These are phyloP conservation scores for Crioceris asparagi DNA, from an alignment of 2,888 invertebrate species.

Conservation along the genomic window DNA sequence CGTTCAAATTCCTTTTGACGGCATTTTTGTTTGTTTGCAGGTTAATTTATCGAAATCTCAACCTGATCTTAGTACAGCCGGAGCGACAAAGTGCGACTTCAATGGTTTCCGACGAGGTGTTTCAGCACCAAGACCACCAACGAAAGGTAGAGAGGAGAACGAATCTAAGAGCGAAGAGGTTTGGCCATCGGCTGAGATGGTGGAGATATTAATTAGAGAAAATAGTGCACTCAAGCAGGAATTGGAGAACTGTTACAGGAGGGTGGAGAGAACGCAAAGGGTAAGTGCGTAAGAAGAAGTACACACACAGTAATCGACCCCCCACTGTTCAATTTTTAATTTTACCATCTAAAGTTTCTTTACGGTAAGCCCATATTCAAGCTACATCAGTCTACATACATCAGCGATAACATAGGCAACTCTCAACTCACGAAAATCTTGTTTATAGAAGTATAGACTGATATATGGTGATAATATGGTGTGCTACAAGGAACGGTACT, in stretches of 20 bases:
- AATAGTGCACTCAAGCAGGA: conserved; percentile 75
- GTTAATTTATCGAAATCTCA: conserved; percentile 60
- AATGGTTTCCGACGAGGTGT: conserved; percentile 30
- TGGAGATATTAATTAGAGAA: conserved; percentile 74
- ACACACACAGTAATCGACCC: background rate
- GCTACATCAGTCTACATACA: too few relatives aligned
- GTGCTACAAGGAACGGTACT: too few relatives aligned
- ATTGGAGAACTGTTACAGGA: conserved; percentile 69
- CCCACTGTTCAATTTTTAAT: too few relatives aligned
- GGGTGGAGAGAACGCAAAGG: conserved; percentile 79
- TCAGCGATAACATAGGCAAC: too few relatives aligned
- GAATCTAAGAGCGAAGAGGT: conserved; percentile 44
- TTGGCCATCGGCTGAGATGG: conserved; percentile 61
- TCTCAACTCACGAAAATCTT: too few relatives aligned
- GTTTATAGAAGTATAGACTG: too few relatives aligned
- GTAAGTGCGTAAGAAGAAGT: conserved; percentile 36
- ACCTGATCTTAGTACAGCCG: conserved; percentile 61
- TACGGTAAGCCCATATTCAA: too few relatives aligned
- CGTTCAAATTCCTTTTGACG: background rate
- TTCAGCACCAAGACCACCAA: conserved; percentile 42
- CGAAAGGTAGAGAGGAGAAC: conserved; percentile 47
- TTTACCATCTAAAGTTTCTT: too few relatives aligned
- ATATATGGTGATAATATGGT: too few relatives aligned
- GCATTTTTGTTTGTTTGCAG: background rate
- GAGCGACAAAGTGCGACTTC: background rate